phyloP scores from a whole-genome alignment of 2,113 vertebrate genomes.

The Lycaon pictus region DNA sequence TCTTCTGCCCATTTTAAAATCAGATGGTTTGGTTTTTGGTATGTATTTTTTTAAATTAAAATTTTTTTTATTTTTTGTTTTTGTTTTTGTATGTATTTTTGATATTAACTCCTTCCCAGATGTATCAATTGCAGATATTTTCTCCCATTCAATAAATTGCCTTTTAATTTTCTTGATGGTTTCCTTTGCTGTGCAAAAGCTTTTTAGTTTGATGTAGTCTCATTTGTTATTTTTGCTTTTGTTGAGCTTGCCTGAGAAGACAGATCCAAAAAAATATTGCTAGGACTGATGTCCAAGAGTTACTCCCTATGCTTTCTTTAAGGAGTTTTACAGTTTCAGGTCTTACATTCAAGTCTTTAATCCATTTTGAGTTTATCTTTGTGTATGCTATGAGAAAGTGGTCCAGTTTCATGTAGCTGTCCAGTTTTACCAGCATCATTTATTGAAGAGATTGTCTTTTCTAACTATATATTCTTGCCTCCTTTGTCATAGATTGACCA shows the following conservation, averaged over 20 bases:
- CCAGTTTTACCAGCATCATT: not conserved
- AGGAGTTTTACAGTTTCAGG: not conserved
- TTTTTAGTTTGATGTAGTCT: not conserved
- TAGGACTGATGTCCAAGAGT: not conserved
- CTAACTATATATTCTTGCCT: not conserved
- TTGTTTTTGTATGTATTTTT: not conserved
- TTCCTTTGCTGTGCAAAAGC: not conserved
- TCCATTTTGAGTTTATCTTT: not conserved
- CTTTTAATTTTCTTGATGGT: not conserved
- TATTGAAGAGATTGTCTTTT: not conserved
- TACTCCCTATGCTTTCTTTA: not conserved
- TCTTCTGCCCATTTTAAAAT: not conserved
- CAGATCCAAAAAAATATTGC: not conserved
- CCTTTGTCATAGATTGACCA: not conserved
- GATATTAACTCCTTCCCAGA: not conserved
- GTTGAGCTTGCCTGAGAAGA: not conserved
- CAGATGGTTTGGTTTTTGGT: not conserved
- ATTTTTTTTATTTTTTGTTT: too few relatives aligned
- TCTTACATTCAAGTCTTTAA: not conserved
- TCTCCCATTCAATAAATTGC: not conserved
- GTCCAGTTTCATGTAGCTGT: not conserved
- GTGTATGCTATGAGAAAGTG: not conserved
- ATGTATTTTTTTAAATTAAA: not conserved
- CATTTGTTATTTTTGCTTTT: not conserved
- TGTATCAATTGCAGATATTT: not conserved